Evolutionary conservation across 2,113 vertebrate genomes (phyloP).

Genomic region (Thunnus maccoyii): DNA sequence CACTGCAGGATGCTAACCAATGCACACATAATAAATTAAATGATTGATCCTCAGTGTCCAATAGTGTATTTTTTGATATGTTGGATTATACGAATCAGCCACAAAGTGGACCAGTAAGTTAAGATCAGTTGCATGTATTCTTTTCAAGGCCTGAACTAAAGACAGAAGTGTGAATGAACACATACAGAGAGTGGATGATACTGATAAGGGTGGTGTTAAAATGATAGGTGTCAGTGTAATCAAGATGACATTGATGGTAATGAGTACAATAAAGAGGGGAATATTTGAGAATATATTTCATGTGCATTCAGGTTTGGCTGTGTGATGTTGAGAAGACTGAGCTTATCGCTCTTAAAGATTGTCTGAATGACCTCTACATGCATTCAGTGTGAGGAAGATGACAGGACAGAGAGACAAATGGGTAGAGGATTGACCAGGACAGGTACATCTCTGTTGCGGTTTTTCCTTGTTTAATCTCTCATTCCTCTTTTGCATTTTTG

Average conservation of each 20-base stretch:
- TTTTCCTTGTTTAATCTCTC: background rate
- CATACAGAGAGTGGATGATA: background rate
- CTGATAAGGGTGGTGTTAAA: conserved; percentile 21
- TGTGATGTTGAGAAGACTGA: conserved; percentile 82
- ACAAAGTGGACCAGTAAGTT: background rate
- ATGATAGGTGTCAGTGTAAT: conserved; percentile 16
- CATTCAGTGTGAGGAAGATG: conserved; percentile 82
- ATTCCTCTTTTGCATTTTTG: conserved; percentile 2
- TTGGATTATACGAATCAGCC: conserved; percentile 16
- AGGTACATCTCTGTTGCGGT: conserved; percentile 69
- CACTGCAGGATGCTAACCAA: background rate
- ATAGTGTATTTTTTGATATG: conserved; percentile 13
- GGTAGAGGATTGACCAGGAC: conserved; percentile 87
- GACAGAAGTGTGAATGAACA: background rate
- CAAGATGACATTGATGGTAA: conserved; percentile 55
- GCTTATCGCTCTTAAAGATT: conserved; percentile 81
- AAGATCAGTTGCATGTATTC: conserved; percentile 29
- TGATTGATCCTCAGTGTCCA: conserved; percentile 1
- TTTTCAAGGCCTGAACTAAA: conserved; percentile 6
- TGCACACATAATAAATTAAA: conserved; percentile 16
- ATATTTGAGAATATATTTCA: background rate
- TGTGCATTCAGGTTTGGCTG: conserved; percentile 79
- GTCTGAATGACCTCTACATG: conserved; percentile 79
- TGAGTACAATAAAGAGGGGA: conserved; percentile 3
- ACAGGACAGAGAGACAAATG: conserved; percentile 85